phyloP scores from a whole-genome alignment of 2,113 vertebrate species.

The Mustela lutreola region DNA sequence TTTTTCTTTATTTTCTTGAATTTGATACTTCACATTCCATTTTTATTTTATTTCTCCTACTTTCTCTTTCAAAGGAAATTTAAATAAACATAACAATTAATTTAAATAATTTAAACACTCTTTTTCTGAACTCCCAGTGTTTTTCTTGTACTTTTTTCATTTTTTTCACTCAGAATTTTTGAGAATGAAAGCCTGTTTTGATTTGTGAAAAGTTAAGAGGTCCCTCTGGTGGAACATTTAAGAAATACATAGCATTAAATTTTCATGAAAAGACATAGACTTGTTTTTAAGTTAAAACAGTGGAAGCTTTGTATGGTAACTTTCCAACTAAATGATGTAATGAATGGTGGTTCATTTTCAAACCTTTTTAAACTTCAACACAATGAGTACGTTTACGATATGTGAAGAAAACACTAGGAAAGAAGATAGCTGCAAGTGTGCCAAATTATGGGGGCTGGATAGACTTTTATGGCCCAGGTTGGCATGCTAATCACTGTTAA shows the following conservation, averaged over 20 bases:
- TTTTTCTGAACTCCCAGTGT: conserved; percentile 1
- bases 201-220: conserved; percentile 64
- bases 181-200: neutral
- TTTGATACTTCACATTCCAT: neutral
- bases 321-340: neutral
- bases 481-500: neutral
- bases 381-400: neutral
- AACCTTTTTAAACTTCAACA: neutral
- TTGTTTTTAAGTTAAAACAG: conserved; percentile 45
- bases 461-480: neutral
- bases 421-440: neutral
- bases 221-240: conserved; percentile 79
- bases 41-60: neutral
- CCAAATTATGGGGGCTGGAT: neutral
- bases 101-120: conserved; percentile 18
- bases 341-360: conserved; percentile 36
- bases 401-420: conserved; percentile 17
- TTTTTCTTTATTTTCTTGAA: neutral
- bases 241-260: conserved; percentile 61
- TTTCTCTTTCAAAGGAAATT: conserved; percentile 23
- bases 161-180: neutral
- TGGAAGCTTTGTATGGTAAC: neutral
- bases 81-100: conserved; percentile 47
- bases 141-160: neutral
- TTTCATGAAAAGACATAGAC: neutral